These are phyloP conservation scores for Glaucidium brasilianum DNA, from an alignment of 2,113 vertebrate genomes.

Conservation along the genomic window DNA sequence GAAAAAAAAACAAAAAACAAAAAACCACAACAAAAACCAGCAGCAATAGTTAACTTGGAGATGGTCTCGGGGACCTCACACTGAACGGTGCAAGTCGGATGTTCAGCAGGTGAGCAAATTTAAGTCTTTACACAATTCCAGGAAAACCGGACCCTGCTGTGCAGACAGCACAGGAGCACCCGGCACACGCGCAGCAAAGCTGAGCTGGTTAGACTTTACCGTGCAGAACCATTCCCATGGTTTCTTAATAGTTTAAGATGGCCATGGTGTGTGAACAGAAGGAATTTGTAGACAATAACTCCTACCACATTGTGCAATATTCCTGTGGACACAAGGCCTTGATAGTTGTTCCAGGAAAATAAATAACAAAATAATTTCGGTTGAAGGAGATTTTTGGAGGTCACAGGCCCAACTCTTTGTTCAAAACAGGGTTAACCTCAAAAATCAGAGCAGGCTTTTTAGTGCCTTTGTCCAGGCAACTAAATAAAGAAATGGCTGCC, in stretches of 20 bases:
- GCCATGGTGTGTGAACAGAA: background rate
- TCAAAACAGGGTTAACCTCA: background rate
- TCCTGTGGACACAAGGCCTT: background rate
- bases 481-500: background rate
- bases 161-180: fast-evolving
- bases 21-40: background rate
- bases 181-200: fast-evolving
- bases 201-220: fast-evolving
- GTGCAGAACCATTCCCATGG: background rate
- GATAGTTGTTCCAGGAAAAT: background rate
- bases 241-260: fast-evolving
- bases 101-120: background rate
- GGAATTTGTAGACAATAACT: background rate
- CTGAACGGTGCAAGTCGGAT: fast-evolving
- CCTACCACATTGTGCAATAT: background rate
- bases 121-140: background rate
- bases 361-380: background rate
- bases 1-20: background rate
- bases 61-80: background rate
- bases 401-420: background rate
- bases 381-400: background rate
- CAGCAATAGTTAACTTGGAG: background rate
- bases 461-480: background rate
- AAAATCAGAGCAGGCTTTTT: background rate
- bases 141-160: fast-evolving